Evolutionary conservation across 1,140 invertebrate species (phyloP).

Genomic region (Drosophila kohkoa): DNA sequence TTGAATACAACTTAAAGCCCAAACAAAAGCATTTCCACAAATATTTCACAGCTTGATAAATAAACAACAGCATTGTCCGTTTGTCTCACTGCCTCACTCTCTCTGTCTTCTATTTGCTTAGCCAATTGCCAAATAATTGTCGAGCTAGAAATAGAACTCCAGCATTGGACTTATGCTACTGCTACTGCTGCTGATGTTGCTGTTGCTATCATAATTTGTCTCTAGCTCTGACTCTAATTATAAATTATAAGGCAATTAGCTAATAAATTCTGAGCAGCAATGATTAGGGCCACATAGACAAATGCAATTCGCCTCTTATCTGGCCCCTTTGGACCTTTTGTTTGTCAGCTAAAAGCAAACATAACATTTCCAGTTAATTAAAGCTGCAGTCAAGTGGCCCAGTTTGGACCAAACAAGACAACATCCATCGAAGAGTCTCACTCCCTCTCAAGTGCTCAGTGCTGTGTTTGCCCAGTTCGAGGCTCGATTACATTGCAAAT

Average conservation of each 20-base stretch:
- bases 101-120: slow-evolving; percentile 29
- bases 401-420: slow-evolving; percentile 15
- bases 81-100: slow-evolving; percentile 10
- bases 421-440: slow-evolving; percentile 5
- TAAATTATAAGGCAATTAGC: slow-evolving; percentile 75
- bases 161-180: not conserved
- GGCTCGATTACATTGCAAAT: slow-evolving; percentile 74
- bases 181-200: not conserved
- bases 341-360: slow-evolving; percentile 64
- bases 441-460: slow-evolving; percentile 26
- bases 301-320: slow-evolving; percentile 44
- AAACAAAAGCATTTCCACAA: slow-evolving; percentile 42
- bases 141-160: slow-evolving; percentile 20
- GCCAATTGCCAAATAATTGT: slow-evolving; percentile 45
- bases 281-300: slow-evolving; percentile 38
- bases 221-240: slow-evolving; percentile 33
- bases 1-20: slow-evolving; percentile 40
- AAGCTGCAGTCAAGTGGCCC: slow-evolving; percentile 78
- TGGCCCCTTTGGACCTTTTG: slow-evolving; percentile 49
- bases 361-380: slow-evolving; percentile 82
- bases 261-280: slow-evolving; percentile 64
- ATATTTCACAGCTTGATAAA: slow-evolving; percentile 39
- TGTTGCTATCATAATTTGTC: slow-evolving; percentile 37
- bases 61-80: slow-evolving; percentile 27
- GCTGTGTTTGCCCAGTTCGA: slow-evolving; percentile 26